Conservation (phyloP, 2,113 vertebrate genomes). For the Danionella cerebrum region DNA sequence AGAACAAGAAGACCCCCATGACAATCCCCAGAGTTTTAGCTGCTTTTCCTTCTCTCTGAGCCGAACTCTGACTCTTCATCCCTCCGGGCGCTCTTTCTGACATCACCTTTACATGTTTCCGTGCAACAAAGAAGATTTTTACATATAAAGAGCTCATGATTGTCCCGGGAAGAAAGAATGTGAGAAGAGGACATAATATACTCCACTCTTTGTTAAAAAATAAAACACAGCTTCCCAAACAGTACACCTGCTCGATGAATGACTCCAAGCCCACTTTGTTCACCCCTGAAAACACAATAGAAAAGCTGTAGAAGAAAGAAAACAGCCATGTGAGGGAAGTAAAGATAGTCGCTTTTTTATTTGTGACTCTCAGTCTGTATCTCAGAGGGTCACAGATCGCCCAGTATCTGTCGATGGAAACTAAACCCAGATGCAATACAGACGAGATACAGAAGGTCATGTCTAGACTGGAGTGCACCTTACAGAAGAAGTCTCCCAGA, state of each 20-base stretch:
- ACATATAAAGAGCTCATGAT: constrained; percentile 24
- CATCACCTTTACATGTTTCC: constrained; percentile 9
- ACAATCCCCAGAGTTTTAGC: constrained; percentile 24
- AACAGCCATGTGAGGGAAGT: constrained; percentile 28
- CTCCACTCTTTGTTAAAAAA: constrained; percentile 19
- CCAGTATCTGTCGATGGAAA: constrained; percentile 41
- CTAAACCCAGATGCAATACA: constrained; percentile 31
- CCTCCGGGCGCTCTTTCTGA: not conserved
- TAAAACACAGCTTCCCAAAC: constrained; percentile 7
- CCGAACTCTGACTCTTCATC: not conserved
- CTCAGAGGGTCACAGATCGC: constrained; percentile 40
- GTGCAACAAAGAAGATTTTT: constrained; percentile 15
- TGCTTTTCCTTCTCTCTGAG: constrained; percentile 19
- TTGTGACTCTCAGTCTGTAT: constrained; percentile 28
- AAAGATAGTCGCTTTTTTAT: constrained; percentile 6
- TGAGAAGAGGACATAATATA: not conserved
- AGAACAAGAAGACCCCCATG: constrained; percentile 22
- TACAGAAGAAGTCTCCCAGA: constrained; percentile 35
- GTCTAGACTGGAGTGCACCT: constrained; percentile 32
- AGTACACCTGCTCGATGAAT: not conserved
- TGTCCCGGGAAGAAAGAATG: not conserved
- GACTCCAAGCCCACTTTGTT: constrained; percentile 22
- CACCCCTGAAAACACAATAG: constrained; percentile 26
- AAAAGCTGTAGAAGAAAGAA: constrained; percentile 27
- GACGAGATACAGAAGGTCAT: constrained; percentile 37